phyloP scores from a whole-genome alignment of 2,888 invertebrate species.

The Gortyna flavago region DNA sequence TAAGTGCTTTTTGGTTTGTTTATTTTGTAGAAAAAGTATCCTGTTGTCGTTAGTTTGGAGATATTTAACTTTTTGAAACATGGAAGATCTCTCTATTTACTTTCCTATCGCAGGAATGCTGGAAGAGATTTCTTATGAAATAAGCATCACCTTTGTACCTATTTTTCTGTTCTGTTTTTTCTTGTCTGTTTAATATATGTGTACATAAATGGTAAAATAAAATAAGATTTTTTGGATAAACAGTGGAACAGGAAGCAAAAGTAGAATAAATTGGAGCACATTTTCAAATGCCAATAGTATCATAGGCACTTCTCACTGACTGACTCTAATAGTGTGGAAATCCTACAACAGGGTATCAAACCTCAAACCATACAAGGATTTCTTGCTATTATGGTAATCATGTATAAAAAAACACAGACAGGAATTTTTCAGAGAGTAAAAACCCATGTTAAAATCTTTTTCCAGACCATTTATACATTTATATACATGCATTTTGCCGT shows the following conservation, averaged over 20 bases:
- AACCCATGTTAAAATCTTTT: neutral
- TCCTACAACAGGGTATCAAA: neutral
- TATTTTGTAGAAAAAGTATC: slow-evolving; percentile 26
- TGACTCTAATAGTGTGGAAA: neutral
- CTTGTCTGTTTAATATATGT: no score
- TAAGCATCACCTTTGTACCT: no score
- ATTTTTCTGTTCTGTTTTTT: no score
- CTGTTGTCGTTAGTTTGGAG: slow-evolving; percentile 1
- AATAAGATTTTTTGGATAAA: slow-evolving; percentile 4
- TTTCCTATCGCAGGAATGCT: no score
- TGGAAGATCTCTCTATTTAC: no score
- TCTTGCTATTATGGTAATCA: neutral
- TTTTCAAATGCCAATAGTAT: neutral
- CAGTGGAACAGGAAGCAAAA: neutral
- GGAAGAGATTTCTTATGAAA: no score
- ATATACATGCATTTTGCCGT: neutral
- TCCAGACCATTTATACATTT: no score
- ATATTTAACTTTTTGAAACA: neutral
- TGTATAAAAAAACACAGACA: neutral
- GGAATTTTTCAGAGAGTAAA: neutral
- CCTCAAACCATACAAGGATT: neutral
- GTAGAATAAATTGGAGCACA: neutral
- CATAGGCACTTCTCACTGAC: no score
- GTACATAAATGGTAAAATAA: no score
- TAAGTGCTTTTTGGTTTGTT: slow-evolving; percentile 49